Conservation (phyloP, 2,888 invertebrate species). For the Rotaria magnacalcarata region DNA sequence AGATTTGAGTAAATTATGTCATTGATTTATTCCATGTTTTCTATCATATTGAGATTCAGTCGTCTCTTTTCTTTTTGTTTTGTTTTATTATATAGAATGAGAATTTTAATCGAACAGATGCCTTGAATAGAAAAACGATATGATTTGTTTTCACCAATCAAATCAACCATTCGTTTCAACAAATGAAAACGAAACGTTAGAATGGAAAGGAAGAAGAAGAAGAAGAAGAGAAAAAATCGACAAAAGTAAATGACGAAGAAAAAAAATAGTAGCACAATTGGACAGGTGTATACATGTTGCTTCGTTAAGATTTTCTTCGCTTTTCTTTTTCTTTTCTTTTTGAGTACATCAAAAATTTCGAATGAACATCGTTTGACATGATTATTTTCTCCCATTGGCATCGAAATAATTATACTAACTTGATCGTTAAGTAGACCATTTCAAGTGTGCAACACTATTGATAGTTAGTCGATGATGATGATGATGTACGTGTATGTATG, state of each 20-base stretch:
- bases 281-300: not conserved
- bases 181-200: not conserved
- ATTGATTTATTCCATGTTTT: not conserved
- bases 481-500: not conserved
- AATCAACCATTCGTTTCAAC: not conserved
- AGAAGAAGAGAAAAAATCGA: not conserved
- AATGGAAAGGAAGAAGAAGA: not conserved
- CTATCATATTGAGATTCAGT: not conserved
- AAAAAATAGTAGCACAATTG: not conserved
- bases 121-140: not conserved
- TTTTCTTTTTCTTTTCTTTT: not conserved
- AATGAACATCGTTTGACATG: constrained; percentile 6
- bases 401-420: constrained; percentile 31
- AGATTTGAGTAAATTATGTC: not conserved
- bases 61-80: not conserved
- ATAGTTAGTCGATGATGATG: constrained; percentile 7
- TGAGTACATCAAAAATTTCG: not conserved
- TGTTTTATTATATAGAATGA: not conserved
- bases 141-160: constrained; percentile 22
- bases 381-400: constrained; percentile 24
- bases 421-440: constrained; percentile 29
- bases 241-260: not conserved
- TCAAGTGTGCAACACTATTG: constrained; percentile 22
- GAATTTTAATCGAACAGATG: not conserved
- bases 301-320: no score